Conservation (phyloP, 1,140 invertebrate genomes). For the Ostrea edulis region DNA sequence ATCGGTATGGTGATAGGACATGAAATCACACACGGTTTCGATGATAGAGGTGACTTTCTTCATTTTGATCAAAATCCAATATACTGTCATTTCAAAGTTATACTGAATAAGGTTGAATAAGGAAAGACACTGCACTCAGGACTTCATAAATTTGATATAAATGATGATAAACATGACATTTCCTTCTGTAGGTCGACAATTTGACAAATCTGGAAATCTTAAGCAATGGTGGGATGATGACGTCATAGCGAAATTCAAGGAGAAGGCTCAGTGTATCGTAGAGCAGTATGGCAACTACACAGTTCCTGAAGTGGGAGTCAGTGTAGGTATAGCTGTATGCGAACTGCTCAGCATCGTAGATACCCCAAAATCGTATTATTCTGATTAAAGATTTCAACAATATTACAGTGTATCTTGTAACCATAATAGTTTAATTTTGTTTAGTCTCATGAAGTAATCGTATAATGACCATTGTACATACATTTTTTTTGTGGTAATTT, state of each 20-base stretch:
- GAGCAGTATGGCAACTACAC: conserved; percentile 94
- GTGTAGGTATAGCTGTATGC: conserved; percentile 80
- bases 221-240: conserved; percentile 99
- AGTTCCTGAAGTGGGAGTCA: conserved; percentile 85
- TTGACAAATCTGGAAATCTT: conserved; percentile 97
- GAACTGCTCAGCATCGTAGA: no score
- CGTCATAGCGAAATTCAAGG: conserved; percentile 93
- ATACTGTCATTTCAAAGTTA: conserved; percentile 82
- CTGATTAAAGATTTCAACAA: no score
- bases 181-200: conserved; percentile 87
- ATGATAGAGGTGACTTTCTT: conserved; percentile 79
- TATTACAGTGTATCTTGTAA: no score
- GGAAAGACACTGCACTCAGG: conserved; percentile 94
- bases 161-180: background rate
- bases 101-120: conserved; percentile 90
- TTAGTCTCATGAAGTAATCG: no score
- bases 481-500: background rate
- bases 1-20: conserved; percentile 84
- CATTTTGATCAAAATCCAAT: background rate
- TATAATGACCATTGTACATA: conserved; percentile 80
- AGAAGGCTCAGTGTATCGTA: conserved; percentile 95
- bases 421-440: no score
- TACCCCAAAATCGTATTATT: no score
- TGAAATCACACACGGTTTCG: conserved; percentile 84
- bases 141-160: conserved; percentile 83